Conservation (phyloP, 1,140 invertebrate species). For the Drosophila navojoa region DNA sequence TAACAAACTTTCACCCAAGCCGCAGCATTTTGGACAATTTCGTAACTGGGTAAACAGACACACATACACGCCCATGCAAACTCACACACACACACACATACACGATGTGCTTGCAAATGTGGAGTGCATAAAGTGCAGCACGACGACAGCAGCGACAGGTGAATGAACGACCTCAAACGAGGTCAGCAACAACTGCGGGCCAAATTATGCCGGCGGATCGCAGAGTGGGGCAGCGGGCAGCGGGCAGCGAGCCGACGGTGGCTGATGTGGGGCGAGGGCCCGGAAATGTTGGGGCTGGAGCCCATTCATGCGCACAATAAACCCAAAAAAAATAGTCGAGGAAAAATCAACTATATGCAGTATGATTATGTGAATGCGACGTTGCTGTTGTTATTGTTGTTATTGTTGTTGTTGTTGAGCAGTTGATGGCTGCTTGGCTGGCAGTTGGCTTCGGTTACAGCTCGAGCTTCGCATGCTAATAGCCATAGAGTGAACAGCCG, state of each 20-base stretch:
- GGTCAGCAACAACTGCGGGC: conserved; percentile 63
- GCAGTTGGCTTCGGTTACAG: conserved; percentile 44
- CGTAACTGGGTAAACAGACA: conserved; percentile 77
- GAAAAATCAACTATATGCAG: conserved; percentile 59
- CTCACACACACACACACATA: conserved; percentile 32
- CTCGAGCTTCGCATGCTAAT: conserved; percentile 46
- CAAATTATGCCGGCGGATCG: conserved; percentile 43
- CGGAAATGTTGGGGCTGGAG: conserved; percentile 2
- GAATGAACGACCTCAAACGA: conserved; percentile 83
- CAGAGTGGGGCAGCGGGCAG: conserved; percentile 11
- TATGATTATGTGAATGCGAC: conserved; percentile 32
- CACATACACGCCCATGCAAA: conserved; percentile 31
- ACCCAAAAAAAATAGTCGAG: conserved; percentile 53
- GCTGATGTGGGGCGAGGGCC: conserved; percentile 5
- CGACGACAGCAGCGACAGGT: conserved; percentile 66
- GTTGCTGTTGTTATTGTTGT: no score
- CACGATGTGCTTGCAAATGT: conserved; percentile 69
- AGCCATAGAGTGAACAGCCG: conserved; percentile 16
- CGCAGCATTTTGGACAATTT: conserved; percentile 81
- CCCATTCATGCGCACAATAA: conserved; percentile 78
- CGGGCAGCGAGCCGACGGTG: neutral
- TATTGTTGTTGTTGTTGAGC: conserved; percentile 14
- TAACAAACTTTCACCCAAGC: conserved; percentile 78
- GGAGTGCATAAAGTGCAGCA: conserved; percentile 75
- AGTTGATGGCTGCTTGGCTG: conserved; percentile 46